These are phyloP conservation scores for Fringilla coelebs DNA, from an alignment of 2,797 vertebrate genomes.

Conservation along the genomic window DNA sequence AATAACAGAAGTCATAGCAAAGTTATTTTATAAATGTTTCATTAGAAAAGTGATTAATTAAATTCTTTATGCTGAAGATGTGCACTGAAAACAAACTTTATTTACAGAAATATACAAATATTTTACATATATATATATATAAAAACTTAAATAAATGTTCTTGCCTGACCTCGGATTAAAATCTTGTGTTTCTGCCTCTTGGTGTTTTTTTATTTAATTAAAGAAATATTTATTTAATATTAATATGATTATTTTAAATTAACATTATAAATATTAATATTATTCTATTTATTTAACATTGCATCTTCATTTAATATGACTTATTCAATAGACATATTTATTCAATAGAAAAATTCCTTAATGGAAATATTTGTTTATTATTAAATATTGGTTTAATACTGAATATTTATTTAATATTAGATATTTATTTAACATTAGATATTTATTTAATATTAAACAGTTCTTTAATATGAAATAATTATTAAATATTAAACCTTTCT, in stretches of 20 bases:
- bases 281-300: neutral
- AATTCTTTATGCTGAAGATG: neutral
- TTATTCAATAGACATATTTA: neutral
- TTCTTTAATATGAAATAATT: too few relatives aligned
- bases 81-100: neutral
- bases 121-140: neutral
- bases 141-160: slow-evolving; percentile 3
- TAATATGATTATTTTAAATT: neutral
- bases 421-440: too few relatives aligned
- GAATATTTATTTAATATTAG: too few relatives aligned
- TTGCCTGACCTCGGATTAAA: neutral
- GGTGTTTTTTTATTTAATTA: neutral
- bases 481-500: neutral
- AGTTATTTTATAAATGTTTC: neutral
- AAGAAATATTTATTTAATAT: neutral
- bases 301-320: neutral
- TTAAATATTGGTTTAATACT: too few relatives aligned
- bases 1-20: neutral
- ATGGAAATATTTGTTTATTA: neutral
- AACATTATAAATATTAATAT: neutral
- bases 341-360: neutral
- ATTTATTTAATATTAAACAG: too few relatives aligned
- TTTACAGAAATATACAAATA: neutral
- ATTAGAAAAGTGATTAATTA: neutral
- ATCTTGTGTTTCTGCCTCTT: neutral